Percentiles rank a stretch among this genome's conserved stretches.
phyloP scores from a whole-genome alignment of 2,888 invertebrate species.

The Drosophila formosana region DNA sequence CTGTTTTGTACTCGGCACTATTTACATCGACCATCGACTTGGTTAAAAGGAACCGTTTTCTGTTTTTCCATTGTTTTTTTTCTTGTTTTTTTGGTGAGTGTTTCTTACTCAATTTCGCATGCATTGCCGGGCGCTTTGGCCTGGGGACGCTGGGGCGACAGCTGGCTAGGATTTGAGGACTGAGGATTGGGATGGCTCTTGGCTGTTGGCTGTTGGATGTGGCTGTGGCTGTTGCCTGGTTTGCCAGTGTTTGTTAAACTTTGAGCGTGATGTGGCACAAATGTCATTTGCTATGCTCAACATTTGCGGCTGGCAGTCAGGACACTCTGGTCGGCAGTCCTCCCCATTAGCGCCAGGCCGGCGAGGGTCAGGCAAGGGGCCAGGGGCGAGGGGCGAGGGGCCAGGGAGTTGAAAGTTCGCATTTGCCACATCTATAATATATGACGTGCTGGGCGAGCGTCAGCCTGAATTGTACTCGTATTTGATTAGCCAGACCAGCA shows the following conservation, averaged over 20 bases:
- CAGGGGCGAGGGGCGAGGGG: too few relatives aligned
- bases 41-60: conserved; percentile 54
- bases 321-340: neutral
- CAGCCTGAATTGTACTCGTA: conserved; percentile 33
- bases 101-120: conserved; percentile 65
- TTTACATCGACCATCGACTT: conserved; percentile 68
- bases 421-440: conserved; percentile 69
- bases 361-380: neutral
- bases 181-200: conserved; percentile 6
- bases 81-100: conserved; percentile 21
- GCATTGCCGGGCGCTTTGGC: conserved; percentile 57
- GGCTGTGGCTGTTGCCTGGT: conserved; percentile 18
- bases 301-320: conserved; percentile 32
- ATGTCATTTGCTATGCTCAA: conserved; percentile 70
- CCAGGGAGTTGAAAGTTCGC: conserved; percentile 61
- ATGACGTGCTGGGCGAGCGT: conserved; percentile 48
- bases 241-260: conserved; percentile 51
- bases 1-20: conserved; percentile 41
- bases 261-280: conserved; percentile 71
- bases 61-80: conserved; percentile 28
- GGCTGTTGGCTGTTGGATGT: conserved; percentile 12
- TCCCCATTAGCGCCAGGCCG: conserved; percentile 22
- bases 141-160: conserved; percentile 22
- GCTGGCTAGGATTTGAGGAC: conserved; percentile 29
- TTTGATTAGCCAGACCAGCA: conserved; percentile 52